These are phyloP conservation scores for Drosophila rellima DNA, from an alignment of 2,888 invertebrate genomes.

Conservation along the genomic window DNA sequence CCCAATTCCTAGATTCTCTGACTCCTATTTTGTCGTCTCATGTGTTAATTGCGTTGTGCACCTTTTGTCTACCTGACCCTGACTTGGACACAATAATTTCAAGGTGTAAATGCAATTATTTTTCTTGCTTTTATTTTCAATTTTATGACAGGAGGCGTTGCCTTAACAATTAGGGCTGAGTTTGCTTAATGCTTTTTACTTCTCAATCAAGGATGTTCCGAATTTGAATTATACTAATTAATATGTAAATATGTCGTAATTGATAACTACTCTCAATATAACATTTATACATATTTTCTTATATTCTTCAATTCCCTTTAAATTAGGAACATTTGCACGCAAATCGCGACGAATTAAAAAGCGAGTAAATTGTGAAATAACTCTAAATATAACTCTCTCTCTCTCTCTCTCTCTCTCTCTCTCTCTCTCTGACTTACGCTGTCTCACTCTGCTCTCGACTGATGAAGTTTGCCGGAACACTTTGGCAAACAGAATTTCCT, in stretches of 20 bases:
- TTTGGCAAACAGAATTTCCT: conserved; percentile 63
- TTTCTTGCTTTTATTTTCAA: conserved; percentile 10
- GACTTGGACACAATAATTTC: conserved; percentile 25
- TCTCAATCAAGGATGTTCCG: not conserved
- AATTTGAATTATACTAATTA: not conserved
- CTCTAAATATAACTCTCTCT: conserved; percentile 16
- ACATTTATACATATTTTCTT: no score
- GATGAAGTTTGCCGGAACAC: conserved; percentile 51
- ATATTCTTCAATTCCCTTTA: no score
- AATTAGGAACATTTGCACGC: not conserved
- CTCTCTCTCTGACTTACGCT: not conserved
- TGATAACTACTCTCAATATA: no score
- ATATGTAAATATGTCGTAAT: no score
- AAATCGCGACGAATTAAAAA: not conserved
- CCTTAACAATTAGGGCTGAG: conserved; percentile 21
- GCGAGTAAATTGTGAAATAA: not conserved
- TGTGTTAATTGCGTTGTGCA: conserved; percentile 52
- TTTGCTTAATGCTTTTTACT: conserved; percentile 23
- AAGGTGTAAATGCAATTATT: conserved; percentile 67
- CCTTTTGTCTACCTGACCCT: conserved; percentile 32
- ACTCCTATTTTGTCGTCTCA: conserved; percentile 10
- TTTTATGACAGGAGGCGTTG: conserved; percentile 32
- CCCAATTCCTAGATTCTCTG: conserved; percentile 3
- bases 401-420: not conserved
- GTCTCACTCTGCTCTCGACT: conserved; percentile 3